phyloP scores from a whole-genome alignment of 1,140 invertebrate species.

The Drosophila dunni region DNA sequence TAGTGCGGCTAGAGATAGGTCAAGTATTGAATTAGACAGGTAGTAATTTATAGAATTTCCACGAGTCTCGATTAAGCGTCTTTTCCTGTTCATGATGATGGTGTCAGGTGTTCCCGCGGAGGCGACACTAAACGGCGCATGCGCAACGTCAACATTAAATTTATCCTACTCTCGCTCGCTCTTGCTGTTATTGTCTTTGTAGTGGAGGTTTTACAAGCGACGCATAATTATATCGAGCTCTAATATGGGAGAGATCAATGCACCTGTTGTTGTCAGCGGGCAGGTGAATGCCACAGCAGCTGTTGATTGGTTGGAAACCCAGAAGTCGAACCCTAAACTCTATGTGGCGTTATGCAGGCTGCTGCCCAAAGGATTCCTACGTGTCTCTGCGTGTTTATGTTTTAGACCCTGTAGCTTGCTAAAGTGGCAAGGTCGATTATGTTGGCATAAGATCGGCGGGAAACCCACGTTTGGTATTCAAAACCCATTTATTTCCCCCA shows the following conservation, averaged over 20 bases:
- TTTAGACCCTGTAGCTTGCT: background rate
- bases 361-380: slow-evolving; percentile 49
- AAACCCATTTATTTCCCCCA: too few relatives aligned
- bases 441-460: too few relatives aligned
- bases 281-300: slow-evolving; percentile 73
- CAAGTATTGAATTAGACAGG: slow-evolving; percentile 25
- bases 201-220: slow-evolving; percentile 56
- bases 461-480: too few relatives aligned
- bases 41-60: slow-evolving; percentile 63
- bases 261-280: slow-evolving; percentile 71
- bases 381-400: slow-evolving; percentile 39
- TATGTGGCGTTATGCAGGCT: slow-evolving; percentile 4
- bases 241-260: slow-evolving; percentile 45
- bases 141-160: slow-evolving; percentile 56
- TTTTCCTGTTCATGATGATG: slow-evolving; percentile 13
- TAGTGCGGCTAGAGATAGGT: slow-evolving; percentile 6
- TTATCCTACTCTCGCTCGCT: background rate
- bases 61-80: slow-evolving; percentile 59
- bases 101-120: slow-evolving; percentile 54
- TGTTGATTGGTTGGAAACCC: slow-evolving; percentile 46
- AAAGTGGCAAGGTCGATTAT: too few relatives aligned
- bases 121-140: slow-evolving; percentile 47
- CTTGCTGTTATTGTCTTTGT: slow-evolving; percentile 20
- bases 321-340: background rate
- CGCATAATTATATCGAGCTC: slow-evolving; percentile 69